Conservation (phyloP, 2,888 invertebrate genomes). For the Heliconius hortense region DNA sequence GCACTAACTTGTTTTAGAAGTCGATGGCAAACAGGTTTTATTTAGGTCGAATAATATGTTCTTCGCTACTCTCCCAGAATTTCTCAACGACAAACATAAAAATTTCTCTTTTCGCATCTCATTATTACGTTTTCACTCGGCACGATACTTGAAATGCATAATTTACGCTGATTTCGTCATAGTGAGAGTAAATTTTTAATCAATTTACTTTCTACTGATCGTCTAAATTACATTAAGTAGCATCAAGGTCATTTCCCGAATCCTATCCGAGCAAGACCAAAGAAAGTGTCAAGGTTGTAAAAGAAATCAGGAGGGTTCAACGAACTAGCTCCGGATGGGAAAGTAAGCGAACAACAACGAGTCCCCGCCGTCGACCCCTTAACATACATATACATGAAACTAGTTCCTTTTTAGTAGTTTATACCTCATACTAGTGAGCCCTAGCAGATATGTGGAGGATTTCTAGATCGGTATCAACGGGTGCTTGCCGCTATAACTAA, state of each 20-base stretch:
- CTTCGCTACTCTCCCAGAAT: conserved; percentile 74
- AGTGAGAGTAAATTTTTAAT: conserved; percentile 74
- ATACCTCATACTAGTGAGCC: conserved; percentile 49
- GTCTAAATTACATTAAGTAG: conserved; percentile 50
- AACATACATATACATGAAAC: conserved; percentile 73
- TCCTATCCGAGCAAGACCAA: conserved; percentile 66
- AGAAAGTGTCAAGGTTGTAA: conserved; percentile 81
- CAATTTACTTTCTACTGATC: conserved; percentile 71
- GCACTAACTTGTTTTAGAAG: conserved; percentile 51
- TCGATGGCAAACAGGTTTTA: conserved; percentile 72
- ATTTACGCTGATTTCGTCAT: conserved; percentile 68
- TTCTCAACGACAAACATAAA: conserved; percentile 75
- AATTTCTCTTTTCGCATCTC: conserved; percentile 82
- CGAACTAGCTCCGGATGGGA: conserved; percentile 70
- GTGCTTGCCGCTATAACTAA: conserved; percentile 48
- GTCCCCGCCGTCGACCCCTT: conserved; percentile 67
- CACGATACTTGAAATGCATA: conserved; percentile 67
- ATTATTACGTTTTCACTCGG: conserved; percentile 78
- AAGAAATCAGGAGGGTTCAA: conserved; percentile 78
- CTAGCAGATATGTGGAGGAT: conserved; percentile 46
- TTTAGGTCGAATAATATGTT: conserved; percentile 69
- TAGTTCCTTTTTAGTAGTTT: conserved; percentile 63
- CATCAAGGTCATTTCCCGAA: conserved; percentile 69
- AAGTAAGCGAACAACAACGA: conserved; percentile 68
- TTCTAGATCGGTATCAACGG: conserved; percentile 55